phyloP scores from a whole-genome alignment of 2,888 invertebrate genomes.

The Saturnia pavonia region DNA sequence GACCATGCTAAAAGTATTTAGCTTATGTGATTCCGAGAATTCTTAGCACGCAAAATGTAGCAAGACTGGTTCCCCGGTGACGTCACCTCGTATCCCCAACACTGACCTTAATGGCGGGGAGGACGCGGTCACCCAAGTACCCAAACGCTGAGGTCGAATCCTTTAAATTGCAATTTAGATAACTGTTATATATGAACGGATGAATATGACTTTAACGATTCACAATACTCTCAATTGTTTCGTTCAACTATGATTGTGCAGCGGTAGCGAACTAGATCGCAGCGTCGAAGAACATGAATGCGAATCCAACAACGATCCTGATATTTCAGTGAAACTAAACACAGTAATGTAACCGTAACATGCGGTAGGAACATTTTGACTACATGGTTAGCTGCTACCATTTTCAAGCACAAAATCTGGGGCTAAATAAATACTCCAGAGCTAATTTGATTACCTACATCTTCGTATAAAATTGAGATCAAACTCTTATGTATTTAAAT shows the following conservation, averaged over 20 bases:
- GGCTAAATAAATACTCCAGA: no score
- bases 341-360: no score
- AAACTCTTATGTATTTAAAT: no score
- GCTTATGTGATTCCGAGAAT: not conserved
- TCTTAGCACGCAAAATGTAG: constrained; percentile 4
- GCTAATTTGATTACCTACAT: no score
- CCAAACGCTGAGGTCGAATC: constrained; percentile 1
- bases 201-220: not conserved
- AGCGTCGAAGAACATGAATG: no score
- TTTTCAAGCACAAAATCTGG: no score
- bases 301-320: no score
- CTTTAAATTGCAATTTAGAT: constrained; percentile 13
- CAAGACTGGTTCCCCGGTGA: constrained; percentile 18
- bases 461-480: not conserved
- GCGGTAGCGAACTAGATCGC: not conserved
- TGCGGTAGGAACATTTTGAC: no score
- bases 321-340: no score
- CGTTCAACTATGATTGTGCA: not conserved
- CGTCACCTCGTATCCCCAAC: constrained; percentile 11
- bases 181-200: constrained; percentile 5
- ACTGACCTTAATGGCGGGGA: constrained; percentile 1
- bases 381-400: no score
- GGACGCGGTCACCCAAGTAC: constrained; percentile 6
- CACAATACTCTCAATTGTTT: constrained; percentile 8
- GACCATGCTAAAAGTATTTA: not conserved